Evolutionary conservation across 2,113 vertebrate species (phyloP), one percentile per base, ranked within the genome.

Genomic region (Stegostoma tigrinum): DNA sequence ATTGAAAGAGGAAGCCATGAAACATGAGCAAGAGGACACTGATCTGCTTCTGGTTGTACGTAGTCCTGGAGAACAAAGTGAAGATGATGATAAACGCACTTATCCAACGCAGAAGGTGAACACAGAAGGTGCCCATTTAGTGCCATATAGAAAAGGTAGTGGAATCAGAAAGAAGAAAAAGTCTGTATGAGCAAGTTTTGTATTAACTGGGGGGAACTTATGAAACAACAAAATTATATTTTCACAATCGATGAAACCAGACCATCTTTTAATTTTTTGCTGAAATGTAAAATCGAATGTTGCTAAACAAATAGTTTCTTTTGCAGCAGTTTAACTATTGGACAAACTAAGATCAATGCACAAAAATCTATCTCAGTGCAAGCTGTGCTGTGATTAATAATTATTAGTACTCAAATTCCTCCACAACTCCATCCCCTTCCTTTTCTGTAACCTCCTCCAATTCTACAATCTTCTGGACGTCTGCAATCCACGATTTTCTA

Each of bases 151-250:
- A 10, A 94, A 70, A 70, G 0, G 7, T 42, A 70, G 38, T 27
- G 93, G 34, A 94, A 68, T 0, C 42, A 95, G 6, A 95, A 75
- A 34, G 67, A 95, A 95, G 94, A 95, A 95, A 52, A 95, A 48
- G 30, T 30, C 67, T 12, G 0, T 75, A 5, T 72, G 45, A 95
- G 14, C 4, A 7, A 72, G 42, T 30, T 6, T 66, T 38, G 0
- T 67, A 38, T 38, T 23, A 38, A 93, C n/a, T 66, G 17, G 89
- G 34, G 34, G 21, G 17, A 66, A 38, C 42, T 67, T 93, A 67
- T 66, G 66, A 66, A 64, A 66, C 34, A 6, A 17, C 3, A 23
- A 89, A 3, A 61, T 55, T 90, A 30, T 61, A 64, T 42, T 48
- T 90, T 90, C 34, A 30, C 52, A 90, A 5, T 27, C 27, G n/a